A percentile compares a stretch with the other conserved stretches of the same genome.
These are phyloP conservation scores for Odontothrips loti DNA, from an alignment of 2,888 invertebrate genomes.

Conservation along the genomic window DNA sequence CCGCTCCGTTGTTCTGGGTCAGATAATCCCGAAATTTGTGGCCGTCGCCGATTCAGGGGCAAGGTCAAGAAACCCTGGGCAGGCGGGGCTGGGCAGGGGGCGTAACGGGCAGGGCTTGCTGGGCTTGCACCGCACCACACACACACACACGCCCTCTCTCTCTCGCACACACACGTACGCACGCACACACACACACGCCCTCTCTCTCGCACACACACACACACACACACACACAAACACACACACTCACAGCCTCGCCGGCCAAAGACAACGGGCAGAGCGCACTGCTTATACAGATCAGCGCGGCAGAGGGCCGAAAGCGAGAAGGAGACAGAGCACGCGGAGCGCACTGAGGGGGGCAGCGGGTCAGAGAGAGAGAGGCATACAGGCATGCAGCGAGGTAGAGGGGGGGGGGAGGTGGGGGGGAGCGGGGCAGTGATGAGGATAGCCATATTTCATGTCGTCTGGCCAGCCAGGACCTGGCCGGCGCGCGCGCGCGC, in stretches of 20 bases:
- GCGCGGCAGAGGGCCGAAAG: background rate
- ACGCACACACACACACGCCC: too few species aligned
- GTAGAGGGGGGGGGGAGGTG: background rate
- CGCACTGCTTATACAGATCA: constrained; percentile 2
- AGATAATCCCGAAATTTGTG: constrained; percentile 8
- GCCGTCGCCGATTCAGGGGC: constrained; percentile 9
- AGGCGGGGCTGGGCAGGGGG: background rate
- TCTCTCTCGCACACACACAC: too few species aligned
- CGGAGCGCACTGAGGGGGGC: background rate
- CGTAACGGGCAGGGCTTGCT: background rate
- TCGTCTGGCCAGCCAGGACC: constrained; percentile 1
- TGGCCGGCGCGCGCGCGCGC: background rate
- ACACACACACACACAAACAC: too few species aligned
- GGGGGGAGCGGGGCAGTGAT: background rate
- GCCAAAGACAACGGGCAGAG: background rate
- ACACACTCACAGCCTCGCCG: too few species aligned
- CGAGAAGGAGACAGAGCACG: background rate
- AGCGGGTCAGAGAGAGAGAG: background rate
- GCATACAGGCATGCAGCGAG: background rate
- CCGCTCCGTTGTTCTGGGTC: background rate
- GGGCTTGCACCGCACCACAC: too few species aligned
- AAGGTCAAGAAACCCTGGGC: constrained; percentile 19
- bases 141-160: too few species aligned
- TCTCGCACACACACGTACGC: too few species aligned
- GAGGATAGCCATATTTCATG: constrained; percentile 26